Base-by-base conservation (phyloP, 2,888 invertebrate genomes). In the Bembecia ichneumoniformis region DNA sequence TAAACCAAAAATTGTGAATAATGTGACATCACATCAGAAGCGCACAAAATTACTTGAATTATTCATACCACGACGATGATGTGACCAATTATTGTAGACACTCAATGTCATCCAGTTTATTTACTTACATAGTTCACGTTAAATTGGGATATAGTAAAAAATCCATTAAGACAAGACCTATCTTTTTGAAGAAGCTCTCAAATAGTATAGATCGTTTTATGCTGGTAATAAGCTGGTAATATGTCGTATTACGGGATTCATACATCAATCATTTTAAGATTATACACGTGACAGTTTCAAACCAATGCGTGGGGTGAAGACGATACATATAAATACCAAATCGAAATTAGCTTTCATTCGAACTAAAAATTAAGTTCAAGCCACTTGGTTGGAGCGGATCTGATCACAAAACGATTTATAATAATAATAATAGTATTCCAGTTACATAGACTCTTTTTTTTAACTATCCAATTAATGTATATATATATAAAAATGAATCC, bases 1-100 rank as follows among this genome's bases (percentile, higher is more conserved):
- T 28, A 28, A 7, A 28, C 60, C 58, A 64, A 64, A 79, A 79
- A 79, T 79, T 78, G 72, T 70, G 72, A 79, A 78, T 79, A 76
- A 79, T 79, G 76, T 69, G 74, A 73, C 72, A 71, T 54, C 56
- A 67, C 68, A 73, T 74, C 71, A 74, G 64, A 62, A 55, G 56
- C 58, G 58, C 64, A 68, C 63, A 64, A 64, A 72, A 72, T 65
- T 66, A 62, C 70, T 74, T 79, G 75, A 79, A 80, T 80, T 60
- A 80, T 80, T 79, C 76, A 80, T 68, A 57, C 50, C 51, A 55
- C 57, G 55, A 44, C 50, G 51, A 28, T 49, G 50, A 35, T 55
- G 57, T 51, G 52, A 57, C 59, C 53, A 60, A 46, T 55, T 45
- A 54, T 43, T 51, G 52, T 55, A 57, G 60, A 61, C 52, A 49